Evolutionary conservation across 2,888 invertebrate species (phyloP), one percentile per base, ranked within the genome.

Genomic region (Scelioninae gen. 2): DNA sequence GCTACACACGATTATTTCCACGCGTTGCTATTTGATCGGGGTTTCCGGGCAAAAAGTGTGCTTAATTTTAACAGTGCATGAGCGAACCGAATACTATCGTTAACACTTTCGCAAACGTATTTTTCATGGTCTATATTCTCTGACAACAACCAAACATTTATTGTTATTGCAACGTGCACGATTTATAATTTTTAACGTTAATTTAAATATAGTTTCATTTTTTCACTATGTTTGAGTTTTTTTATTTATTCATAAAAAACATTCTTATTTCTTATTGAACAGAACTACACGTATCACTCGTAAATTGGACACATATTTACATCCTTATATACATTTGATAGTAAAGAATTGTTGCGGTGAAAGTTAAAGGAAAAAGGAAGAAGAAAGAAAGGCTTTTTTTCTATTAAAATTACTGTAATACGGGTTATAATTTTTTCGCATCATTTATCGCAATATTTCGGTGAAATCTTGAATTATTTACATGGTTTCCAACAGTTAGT

Each of bases 1-100:
- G 76, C 80, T 79, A 68, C 68, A 60, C 60, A 68, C 52, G 52
- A 60, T 45, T 45, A 60, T 68, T 68, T 15, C 15, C 45, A 50
- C 37, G 58, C 58, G 60, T 52, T 35, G 25, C 37, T 10, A 52
- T 52, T 43, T 41, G 35, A 58, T 43, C 67, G 48, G 33, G n/a
- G 39, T 68, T 58, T 13, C 58, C 50, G 67, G 33, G 57, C 9
- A 11, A 50, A 52, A 58, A 67, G 67, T 67, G 67, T 58, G 9
- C 39, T 57, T 13, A 19, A 18, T 11, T 19, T 45, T 35, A 2
- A 28, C 13, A 18, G 64, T 64, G 64, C 43, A 43, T 31, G 19
- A 43, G 13, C 11, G 5, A 31, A 15, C n/a, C 31, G 9, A 43
- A 55, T n/a, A 28, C 13, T 16, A 41, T 43, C 43, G 19, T 9